These are phyloP conservation scores for Aythya baeri DNA, from an alignment of 2,113 vertebrate genomes.

Conservation along the genomic window DNA sequence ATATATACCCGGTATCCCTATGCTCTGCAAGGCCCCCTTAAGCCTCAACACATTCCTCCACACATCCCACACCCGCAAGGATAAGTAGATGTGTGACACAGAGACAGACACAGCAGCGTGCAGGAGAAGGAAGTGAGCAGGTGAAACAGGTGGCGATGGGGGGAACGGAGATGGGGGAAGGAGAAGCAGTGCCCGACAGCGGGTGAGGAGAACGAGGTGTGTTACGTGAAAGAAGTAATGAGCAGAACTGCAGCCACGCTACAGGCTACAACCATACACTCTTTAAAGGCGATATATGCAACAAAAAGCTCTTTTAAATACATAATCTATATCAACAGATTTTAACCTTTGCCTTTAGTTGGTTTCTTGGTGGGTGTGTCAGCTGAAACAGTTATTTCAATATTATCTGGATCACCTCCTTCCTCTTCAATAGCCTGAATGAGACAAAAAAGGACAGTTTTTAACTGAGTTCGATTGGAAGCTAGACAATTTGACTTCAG, in stretches of 20 bases:
- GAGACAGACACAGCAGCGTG: not conserved
- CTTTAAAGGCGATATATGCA: not conserved
- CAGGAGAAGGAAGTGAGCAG: not conserved
- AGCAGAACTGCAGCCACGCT: not conserved
- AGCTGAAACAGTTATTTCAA: constrained; percentile 83
- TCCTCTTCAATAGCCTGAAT: constrained; percentile 94
- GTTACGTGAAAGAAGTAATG: not conserved
- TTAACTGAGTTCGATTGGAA: not conserved
- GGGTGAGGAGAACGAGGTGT: not conserved
- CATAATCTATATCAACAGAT: not conserved
- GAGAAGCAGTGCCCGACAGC: not conserved
- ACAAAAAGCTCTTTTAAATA: not conserved
- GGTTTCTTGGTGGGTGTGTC: constrained; percentile 88
- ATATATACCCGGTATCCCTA: not conserved
- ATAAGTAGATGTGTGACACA: not conserved
- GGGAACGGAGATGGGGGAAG: not conserved
- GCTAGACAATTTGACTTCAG: not conserved
- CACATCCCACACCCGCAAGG: not conserved
- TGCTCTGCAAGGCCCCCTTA: not conserved
- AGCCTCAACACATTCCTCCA: not conserved
- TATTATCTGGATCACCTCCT: constrained; percentile 92
- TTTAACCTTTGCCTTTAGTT: constrained; percentile 91
- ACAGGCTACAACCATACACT: not conserved
- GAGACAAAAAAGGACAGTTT: constrained; percentile 29
- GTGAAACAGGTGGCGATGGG: not conserved